Conservation (phyloP, 2,113 vertebrate genomes). For the Ophthalmotilapia sp. region DNA sequence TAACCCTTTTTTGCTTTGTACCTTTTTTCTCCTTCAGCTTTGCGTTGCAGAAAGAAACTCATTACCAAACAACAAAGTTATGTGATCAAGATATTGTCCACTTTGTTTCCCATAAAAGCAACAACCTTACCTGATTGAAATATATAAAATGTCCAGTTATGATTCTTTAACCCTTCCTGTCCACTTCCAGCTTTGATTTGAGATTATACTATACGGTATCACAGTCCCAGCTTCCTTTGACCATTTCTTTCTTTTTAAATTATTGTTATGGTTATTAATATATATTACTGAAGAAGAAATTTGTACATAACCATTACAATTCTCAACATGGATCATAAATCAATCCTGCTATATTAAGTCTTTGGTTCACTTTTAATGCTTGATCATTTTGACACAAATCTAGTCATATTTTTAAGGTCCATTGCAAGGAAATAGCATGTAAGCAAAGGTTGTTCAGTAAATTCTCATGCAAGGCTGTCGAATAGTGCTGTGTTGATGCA, state of each 20-base stretch:
- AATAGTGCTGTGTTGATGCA: not conserved
- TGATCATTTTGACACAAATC: not conserved
- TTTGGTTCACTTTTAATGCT: not conserved
- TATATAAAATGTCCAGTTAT: not conserved
- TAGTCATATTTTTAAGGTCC: not conserved
- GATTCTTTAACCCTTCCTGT: not conserved
- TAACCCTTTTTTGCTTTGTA: not conserved
- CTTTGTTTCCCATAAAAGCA: not conserved
- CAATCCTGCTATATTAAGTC: not conserved
- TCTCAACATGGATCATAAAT: not conserved
- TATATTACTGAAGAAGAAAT: not conserved
- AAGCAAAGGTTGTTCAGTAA: not conserved
- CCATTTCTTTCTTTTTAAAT: not conserved
- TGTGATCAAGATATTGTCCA: not conserved
- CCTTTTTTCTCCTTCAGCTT: not conserved
- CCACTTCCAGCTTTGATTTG: not conserved
- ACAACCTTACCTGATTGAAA: not conserved
- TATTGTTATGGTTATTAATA: not conserved
- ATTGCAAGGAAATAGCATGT: not conserved
- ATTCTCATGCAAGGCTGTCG: not conserved
- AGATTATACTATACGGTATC: not conserved
- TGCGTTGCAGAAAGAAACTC: not conserved
- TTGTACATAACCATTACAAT: not conserved
- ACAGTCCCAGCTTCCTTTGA: not conserved
- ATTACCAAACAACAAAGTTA: not conserved